These are phyloP conservation scores for Eulemur rubriventer DNA, from an alignment of 2,797 vertebrate species.

Conservation along the genomic window DNA sequence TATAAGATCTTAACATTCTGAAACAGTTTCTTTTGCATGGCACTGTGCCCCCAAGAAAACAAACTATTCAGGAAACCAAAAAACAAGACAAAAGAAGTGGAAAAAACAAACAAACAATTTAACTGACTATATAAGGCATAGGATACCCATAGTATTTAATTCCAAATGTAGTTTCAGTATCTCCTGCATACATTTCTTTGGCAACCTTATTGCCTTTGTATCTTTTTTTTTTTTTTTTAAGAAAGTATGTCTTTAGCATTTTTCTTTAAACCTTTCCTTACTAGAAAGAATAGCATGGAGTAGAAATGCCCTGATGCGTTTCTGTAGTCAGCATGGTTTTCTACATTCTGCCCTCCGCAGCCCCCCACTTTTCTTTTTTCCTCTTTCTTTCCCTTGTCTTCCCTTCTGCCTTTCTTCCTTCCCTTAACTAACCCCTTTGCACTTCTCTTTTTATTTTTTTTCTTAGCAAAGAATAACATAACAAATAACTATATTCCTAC, in stretches of 20 bases:
- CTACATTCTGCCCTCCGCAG: neutral
- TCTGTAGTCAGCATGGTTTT: neutral
- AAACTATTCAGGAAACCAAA: conserved; percentile 22
- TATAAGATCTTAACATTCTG: conserved; percentile 22
- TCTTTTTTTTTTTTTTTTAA: neutral
- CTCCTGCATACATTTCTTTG: neutral
- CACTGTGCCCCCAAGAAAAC: neutral
- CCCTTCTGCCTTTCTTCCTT: neutral
- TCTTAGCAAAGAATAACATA: conserved; percentile 10
- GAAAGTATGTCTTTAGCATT: neutral
- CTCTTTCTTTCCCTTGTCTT: neutral
- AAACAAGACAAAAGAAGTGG: neutral
- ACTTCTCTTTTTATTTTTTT: neutral
- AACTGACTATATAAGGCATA: neutral
- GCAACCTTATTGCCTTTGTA: neutral
- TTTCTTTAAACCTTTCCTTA: conserved; percentile 17
- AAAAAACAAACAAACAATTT: neutral
- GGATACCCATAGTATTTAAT: neutral
- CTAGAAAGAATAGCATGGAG: neutral
- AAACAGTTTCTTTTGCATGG: conserved; percentile 29
- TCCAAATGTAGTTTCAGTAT: neutral
- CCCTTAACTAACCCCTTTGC: neutral
- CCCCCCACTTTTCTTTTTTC: no score
- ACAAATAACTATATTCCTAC: neutral
- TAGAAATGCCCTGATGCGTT: neutral